Evolutionary conservation across 2,113 vertebrate species (phyloP), one percentile per base, ranked within the genome.

Genomic region (Oceanites oceanicus): DNA sequence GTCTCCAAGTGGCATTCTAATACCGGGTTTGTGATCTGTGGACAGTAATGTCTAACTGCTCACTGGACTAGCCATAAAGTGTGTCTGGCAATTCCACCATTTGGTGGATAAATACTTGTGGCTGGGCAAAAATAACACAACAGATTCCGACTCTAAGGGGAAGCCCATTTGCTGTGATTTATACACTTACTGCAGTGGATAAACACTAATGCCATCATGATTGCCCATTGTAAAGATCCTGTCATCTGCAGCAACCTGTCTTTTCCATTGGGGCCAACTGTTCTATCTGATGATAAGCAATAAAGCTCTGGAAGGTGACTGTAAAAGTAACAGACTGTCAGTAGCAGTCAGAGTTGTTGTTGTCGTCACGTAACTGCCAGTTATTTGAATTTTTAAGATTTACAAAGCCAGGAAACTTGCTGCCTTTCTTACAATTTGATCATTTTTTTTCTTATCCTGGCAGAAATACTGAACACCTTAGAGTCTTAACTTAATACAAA

Each of bases 111-210:
- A 96, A 92, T 52, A 56, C 75, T 94, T 68, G 89, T 44, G 93
- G 30, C 89, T 79, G 73, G 91, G 82, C 90, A 97, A 76, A 77
- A 95, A 95, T 61, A 87, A 80, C 55, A 58, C 84, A 85, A 92
- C 87, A 95, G 92, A 80, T 56, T 91, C 94, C 7, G 4, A 72
- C 91, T 95, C 81, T 21, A 92, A 94, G 82, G 94, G 93, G 74
- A 94, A 94, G 82, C 95, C 84, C 92, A 45, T 97, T 97, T 85
- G 70, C 85, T 90, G 71, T 96, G 96, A 97, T 97, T 97, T 96
- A 97, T 96, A 58, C 47, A 62, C 87, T 77, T n/a, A 90, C 59
- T 94, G 95, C 85, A 90, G 87, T 82, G 95, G 81, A 95, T 89
- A 83, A 97, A 89, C 92, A 74, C 81, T 87, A 94, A 82, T 89